A percentile compares a stretch with the other conserved stretches of the same genome.
These are phyloP conservation scores for Gambusia affinis DNA, from an alignment of 2,113 vertebrate species.

Conservation along the genomic window DNA sequence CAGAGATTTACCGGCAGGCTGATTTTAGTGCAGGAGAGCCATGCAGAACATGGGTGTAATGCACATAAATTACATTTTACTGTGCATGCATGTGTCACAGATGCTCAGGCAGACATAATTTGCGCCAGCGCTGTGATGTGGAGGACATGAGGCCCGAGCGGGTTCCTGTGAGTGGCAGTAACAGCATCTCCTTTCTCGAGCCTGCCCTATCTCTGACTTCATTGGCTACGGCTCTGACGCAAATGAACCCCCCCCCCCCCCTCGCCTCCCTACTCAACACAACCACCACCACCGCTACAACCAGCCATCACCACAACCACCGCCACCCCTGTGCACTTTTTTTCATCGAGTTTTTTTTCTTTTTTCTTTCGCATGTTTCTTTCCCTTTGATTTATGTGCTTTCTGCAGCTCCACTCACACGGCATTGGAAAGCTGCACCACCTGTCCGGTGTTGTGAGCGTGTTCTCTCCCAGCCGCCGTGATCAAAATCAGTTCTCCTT, in stretches of 20 bases:
- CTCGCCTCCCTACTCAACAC: slow-evolving; percentile 1
- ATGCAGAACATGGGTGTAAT: slow-evolving; percentile 14
- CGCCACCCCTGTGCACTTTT: slow-evolving; percentile 49
- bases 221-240: slow-evolving; percentile 80
- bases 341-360: slow-evolving; percentile 63
- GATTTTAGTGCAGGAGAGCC: slow-evolving; percentile 26
- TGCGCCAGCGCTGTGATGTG: slow-evolving; percentile 50
- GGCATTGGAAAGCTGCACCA: slow-evolving; percentile 54
- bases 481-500: slow-evolving; percentile 2
- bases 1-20: not conserved
- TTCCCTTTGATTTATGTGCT: slow-evolving; percentile 79
- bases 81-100: slow-evolving; percentile 41
- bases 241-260: slow-evolving; percentile 63
- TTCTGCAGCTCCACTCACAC: slow-evolving; percentile 69
- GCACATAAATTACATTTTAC: slow-evolving; percentile 50
- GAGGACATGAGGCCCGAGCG: slow-evolving; percentile 56
- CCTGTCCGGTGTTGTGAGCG: slow-evolving; percentile 16
- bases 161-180: slow-evolving; percentile 76
- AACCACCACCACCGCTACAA: slow-evolving; percentile 16
- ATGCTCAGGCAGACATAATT: slow-evolving; percentile 46
- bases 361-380: slow-evolving; percentile 59
- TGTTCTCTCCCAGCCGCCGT: slow-evolving; percentile 7
- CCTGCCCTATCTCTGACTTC: slow-evolving; percentile 75
- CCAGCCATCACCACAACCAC: slow-evolving; percentile 8
- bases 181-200: slow-evolving; percentile 73